These are phyloP conservation scores for Tetragonula clypearis DNA, from an alignment of 1,140 invertebrate genomes.

Conservation along the genomic window DNA sequence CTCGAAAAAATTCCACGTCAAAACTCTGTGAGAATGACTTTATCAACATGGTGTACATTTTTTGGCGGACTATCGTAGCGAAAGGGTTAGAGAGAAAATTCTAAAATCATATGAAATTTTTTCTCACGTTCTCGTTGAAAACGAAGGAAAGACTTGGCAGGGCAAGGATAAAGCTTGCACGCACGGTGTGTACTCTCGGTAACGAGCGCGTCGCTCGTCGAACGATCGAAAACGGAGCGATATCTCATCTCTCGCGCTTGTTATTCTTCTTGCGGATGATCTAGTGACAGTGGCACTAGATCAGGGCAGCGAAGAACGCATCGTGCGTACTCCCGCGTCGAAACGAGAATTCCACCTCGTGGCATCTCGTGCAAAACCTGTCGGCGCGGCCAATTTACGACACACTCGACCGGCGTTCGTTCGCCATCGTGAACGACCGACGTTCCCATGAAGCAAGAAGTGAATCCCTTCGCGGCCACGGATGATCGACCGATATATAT, in stretches of 20 bases:
- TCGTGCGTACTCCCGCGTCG: neutral
- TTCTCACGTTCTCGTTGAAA: neutral
- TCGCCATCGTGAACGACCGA: neutral
- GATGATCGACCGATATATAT: neutral
- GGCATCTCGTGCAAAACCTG: neutral
- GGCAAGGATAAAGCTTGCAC: neutral
- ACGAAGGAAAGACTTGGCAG: neutral
- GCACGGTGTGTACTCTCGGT: neutral
- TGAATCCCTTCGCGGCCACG: neutral
- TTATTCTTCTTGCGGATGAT: neutral
- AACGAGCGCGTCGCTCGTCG: neutral
- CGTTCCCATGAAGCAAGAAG: constrained; percentile 4
- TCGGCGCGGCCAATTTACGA: neutral
- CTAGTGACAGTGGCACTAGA: too few species aligned
- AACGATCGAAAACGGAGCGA: neutral
- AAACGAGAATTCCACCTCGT: neutral
- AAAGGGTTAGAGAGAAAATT: too few species aligned
- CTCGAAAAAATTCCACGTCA: too few species aligned
- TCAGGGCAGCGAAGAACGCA: neutral
- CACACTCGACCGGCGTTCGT: neutral
- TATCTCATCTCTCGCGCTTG: neutral
- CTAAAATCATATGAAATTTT: too few species aligned
- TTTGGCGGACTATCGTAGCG: too few species aligned
- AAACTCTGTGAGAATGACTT: too few species aligned
- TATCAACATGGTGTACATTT: too few species aligned